Conservation (phyloP, 2,113 vertebrate species). For the Cichladusa arquata region DNA sequence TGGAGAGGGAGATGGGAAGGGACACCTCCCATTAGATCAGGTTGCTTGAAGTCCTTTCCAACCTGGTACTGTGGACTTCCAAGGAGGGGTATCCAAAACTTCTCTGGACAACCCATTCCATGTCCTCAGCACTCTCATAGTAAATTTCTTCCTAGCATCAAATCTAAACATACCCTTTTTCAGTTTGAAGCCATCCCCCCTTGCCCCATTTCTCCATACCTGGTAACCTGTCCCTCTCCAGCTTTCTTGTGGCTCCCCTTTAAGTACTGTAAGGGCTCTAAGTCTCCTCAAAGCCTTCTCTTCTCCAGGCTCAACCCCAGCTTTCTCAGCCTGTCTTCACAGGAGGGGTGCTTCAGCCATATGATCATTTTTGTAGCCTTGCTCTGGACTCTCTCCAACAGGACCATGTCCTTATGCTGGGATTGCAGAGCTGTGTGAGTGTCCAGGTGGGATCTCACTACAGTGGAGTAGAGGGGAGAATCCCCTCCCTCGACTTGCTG, state of each 20-base stretch:
- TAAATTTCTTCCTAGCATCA: background rate
- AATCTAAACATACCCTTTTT: background rate
- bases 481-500: background rate
- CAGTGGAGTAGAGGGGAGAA: background rate
- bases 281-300: background rate
- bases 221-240: rapidly evolving
- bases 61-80: background rate
- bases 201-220: background rate
- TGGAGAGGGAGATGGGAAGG: background rate
- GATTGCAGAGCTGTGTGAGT: background rate
- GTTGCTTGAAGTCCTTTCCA: background rate
- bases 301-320: background rate
- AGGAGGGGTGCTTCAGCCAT: background rate
- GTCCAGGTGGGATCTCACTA: background rate
- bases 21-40: background rate
- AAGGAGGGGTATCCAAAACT: background rate
- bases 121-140: background rate
- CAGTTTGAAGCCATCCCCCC: background rate
- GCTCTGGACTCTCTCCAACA: background rate
- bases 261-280: background rate
- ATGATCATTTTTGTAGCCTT: background rate
- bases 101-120: background rate
- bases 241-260: background rate
- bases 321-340: background rate
- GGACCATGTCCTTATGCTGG: background rate